Evolutionary conservation across 2,797 vertebrate genomes (phyloP).

Genomic region (Decapterus maruadsi): DNA sequence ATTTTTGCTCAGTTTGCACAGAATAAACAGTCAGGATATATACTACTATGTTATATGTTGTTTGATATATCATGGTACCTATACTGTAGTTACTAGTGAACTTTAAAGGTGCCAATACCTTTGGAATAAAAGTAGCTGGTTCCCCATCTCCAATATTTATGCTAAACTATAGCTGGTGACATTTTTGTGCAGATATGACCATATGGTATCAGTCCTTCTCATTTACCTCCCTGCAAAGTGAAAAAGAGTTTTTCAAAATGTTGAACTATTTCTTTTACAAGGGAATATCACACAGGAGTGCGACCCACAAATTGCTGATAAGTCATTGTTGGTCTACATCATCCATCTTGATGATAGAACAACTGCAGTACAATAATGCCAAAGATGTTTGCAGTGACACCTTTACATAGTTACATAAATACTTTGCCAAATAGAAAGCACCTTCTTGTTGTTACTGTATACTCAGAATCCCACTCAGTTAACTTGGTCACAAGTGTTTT

Average conservation of each 20-base stretch:
- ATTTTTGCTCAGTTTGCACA: not conserved
- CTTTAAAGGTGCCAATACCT: not conserved
- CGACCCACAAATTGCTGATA: not conserved
- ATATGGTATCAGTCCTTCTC: too few relatives aligned
- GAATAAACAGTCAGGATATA: not conserved
- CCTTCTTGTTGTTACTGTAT: too few relatives aligned
- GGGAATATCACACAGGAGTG: not conserved
- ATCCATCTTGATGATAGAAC: not conserved
- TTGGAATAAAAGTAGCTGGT: not conserved
- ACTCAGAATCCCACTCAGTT: not conserved
- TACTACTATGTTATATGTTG: too few relatives aligned
- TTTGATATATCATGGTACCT: too few relatives aligned
- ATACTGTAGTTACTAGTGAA: not conserved
- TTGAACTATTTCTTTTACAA: not conserved
- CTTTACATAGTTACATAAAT: not conserved
- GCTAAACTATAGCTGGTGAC: too few relatives aligned
- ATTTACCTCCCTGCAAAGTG: not conserved
- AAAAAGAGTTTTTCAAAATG: not conserved
- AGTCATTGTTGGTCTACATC: not conserved
- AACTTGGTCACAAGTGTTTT: not conserved
- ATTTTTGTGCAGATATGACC: too few relatives aligned
- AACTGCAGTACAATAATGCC: not conserved
- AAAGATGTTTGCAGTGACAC: not conserved
- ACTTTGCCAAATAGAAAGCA: not conserved
- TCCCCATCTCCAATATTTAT: too few relatives aligned